Evolutionary conservation across 2,888 invertebrate species (phyloP).

Genomic region (Trachelus stipa): DNA sequence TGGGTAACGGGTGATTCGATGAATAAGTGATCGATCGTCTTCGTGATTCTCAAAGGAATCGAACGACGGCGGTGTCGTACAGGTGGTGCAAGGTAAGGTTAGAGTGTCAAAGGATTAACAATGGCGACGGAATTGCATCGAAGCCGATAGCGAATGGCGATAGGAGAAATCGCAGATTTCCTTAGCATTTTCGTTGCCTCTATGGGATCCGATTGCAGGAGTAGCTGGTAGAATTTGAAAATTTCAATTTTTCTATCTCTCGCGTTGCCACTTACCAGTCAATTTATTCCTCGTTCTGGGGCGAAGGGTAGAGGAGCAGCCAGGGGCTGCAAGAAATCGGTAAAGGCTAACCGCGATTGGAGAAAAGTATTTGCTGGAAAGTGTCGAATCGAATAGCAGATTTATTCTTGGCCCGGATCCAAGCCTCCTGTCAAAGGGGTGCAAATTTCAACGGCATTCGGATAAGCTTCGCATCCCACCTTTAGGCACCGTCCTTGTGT

Average conservation of each 20-base stretch:
- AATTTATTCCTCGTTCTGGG: background rate
- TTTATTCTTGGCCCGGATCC: background rate
- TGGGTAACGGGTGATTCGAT: background rate
- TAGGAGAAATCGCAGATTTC: background rate
- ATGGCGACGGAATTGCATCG: background rate
- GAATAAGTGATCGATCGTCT: background rate
- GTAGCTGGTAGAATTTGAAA: background rate
- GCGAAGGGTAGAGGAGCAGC: rapidly evolving
- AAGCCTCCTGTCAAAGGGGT: background rate
- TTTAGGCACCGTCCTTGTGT: background rate
- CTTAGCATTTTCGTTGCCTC: background rate
- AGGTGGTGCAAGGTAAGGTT: background rate
- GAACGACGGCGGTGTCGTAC: background rate
- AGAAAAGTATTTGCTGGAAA: background rate
- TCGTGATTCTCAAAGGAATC: background rate
- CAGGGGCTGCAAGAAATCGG: background rate
- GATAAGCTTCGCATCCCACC: background rate
- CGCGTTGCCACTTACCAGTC: background rate
- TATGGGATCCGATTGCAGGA: background rate
- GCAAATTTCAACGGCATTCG: background rate
- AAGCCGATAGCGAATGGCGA: background rate
- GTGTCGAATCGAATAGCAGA: background rate
- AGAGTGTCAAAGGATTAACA: background rate
- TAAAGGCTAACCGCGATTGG: background rate
- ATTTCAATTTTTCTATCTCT: background rate